A percentile compares a stretch with the other conserved stretches of the same genome.
phyloP scores from a whole-genome alignment of 2,888 invertebrate genomes.

The Dasysyrphus tricinctus region DNA sequence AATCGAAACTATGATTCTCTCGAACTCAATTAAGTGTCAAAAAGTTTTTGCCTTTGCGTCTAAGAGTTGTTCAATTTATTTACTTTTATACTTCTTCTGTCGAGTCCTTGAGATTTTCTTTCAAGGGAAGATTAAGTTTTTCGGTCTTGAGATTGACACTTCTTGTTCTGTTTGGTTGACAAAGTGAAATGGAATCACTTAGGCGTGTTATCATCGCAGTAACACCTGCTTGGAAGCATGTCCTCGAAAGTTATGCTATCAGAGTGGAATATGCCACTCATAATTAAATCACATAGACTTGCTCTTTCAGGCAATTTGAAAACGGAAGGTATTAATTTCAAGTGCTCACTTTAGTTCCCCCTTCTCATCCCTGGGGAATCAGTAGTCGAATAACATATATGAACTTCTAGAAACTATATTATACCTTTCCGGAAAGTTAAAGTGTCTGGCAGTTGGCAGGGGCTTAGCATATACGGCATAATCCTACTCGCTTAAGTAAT shows the following conservation, averaged over 20 bases:
- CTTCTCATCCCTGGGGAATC: conserved; percentile 51
- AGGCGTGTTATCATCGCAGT: conserved; percentile 73
- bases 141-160: conserved; percentile 72
- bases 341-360: conserved; percentile 52
- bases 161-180: conserved; percentile 72
- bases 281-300: conserved; percentile 81
- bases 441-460: conserved; percentile 58
- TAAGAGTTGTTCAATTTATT: conserved; percentile 64
- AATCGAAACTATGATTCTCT: conserved; percentile 71
- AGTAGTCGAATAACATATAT: conserved; percentile 70
- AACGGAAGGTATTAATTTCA: conserved; percentile 72
- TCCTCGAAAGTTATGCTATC: conserved; percentile 57
- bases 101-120: conserved; percentile 43
- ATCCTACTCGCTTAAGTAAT: conserved; percentile 74
- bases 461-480: conserved; percentile 50
- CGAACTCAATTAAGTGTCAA: conserved; percentile 74
- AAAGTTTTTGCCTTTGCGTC: conserved; percentile 61
- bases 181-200: conserved; percentile 75
- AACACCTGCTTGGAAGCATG: conserved; percentile 67
- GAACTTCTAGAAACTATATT: conserved; percentile 62
- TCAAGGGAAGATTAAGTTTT: conserved; percentile 67
- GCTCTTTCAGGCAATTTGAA: conserved; percentile 51
- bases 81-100: conserved; percentile 28
- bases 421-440: conserved; percentile 68
- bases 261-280: conserved; percentile 83